Evolutionary conservation across 2,888 invertebrate genomes (phyloP).

Genomic region (Meandrusa payeni): DNA sequence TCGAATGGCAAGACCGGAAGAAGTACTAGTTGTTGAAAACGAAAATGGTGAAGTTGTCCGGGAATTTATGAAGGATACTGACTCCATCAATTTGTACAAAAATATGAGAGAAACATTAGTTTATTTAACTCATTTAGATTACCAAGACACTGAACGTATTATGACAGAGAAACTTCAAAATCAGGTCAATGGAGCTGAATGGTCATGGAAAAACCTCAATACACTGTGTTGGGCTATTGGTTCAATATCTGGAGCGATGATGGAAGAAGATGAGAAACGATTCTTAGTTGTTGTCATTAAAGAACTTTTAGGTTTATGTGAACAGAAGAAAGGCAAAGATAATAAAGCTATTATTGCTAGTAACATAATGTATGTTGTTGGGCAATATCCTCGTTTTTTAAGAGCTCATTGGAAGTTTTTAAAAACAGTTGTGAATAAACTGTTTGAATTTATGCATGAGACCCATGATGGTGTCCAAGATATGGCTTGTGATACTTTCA

Average conservation of each 20-base stretch:
- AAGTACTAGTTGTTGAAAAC: slow-evolving; percentile 99
- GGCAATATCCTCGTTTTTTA: slow-evolving; percentile 98
- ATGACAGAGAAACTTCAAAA: slow-evolving; percentile 99
- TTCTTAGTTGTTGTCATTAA: slow-evolving; percentile 99
- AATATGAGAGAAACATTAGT: slow-evolving; percentile 99
- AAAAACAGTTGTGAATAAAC: slow-evolving; percentile 99
- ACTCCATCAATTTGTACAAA: slow-evolving; percentile 99
- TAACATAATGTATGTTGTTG: slow-evolving; percentile 99
- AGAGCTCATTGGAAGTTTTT: slow-evolving; percentile 99
- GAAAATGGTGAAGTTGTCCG: slow-evolving; percentile 99
- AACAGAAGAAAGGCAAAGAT: slow-evolving; percentile 99
- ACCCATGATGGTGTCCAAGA: slow-evolving; percentile 99
- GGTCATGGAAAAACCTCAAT: slow-evolving; percentile 99
- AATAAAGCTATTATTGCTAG: slow-evolving; percentile 99
- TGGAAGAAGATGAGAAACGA: slow-evolving; percentile 99
- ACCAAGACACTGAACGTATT: slow-evolving; percentile 97
- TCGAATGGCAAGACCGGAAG: slow-evolving; percentile 99
- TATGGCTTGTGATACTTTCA: slow-evolving; percentile 99
- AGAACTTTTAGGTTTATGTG: slow-evolving; percentile 97
- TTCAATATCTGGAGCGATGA: slow-evolving; percentile 99
- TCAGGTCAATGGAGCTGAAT: slow-evolving; percentile 98
- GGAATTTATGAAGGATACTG: slow-evolving; percentile 99
- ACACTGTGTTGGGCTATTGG: slow-evolving; percentile 99
- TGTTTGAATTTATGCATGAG: slow-evolving; percentile 99
- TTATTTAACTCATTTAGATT: slow-evolving; percentile 99